phyloP scores from a whole-genome alignment of 1,140 invertebrate genomes.

The Hydropsyche tenuis region DNA sequence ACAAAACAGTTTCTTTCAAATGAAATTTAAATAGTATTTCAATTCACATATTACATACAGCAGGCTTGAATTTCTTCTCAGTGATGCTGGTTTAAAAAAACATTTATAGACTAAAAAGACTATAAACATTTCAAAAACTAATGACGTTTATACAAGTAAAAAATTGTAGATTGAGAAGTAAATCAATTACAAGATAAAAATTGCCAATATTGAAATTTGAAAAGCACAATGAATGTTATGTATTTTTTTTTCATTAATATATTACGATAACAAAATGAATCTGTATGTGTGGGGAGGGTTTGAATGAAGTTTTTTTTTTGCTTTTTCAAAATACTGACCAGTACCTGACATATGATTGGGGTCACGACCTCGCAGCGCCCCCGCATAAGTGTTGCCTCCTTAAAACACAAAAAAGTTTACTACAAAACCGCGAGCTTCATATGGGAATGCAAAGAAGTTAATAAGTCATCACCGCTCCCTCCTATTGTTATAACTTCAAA shows the following conservation, averaged over 20 bases:
- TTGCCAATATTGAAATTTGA: neutral
- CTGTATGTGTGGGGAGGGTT: constrained; percentile 18
- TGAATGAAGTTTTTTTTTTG: constrained; percentile 43
- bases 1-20: neutral
- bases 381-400: constrained; percentile 73
- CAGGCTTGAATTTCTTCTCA: constrained; percentile 1
- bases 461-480: constrained; percentile 6
- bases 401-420: constrained; percentile 50
- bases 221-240: neutral
- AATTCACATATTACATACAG: neutral
- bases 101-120: neutral
- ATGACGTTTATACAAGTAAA: neutral
- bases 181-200: neutral
- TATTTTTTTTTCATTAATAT: neutral
- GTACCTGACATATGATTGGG: constrained; percentile 78
- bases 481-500: constrained; percentile 1
- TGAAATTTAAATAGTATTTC: neutral
- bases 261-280: neutral
- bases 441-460: constrained; percentile 7
- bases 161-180: neutral
- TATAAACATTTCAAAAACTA: neutral
- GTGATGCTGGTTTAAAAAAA: neutral
- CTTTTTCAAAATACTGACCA: constrained; percentile 53
- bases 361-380: constrained; percentile 75
- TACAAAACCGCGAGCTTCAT: constrained; percentile 41